Percentiles rank a stretch among this genome's conserved stretches.
These are phyloP conservation scores for Phoronis australis DNA, from an alignment of 2,888 invertebrate species.

Conservation along the genomic window DNA sequence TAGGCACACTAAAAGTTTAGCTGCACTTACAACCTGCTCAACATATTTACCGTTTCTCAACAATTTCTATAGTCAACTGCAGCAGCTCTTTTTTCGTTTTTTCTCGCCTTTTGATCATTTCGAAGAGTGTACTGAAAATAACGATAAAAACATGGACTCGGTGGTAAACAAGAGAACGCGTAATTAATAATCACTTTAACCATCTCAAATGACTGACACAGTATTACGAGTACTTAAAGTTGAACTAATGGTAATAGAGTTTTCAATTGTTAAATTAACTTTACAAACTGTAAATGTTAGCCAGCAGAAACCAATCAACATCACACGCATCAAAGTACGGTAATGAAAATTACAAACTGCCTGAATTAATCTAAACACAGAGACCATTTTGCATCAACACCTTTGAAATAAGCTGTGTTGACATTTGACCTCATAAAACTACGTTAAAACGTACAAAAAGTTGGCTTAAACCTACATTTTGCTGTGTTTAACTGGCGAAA, in stretches of 20 bases:
- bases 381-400: neutral
- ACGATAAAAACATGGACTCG: slow-evolving; percentile 1
- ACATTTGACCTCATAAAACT: neutral
- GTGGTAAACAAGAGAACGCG: neutral
- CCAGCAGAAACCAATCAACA: too few species aligned
- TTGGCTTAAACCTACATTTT: neutral
- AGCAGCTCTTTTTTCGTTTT: slow-evolving; percentile 88
- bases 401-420: neutral
- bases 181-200: too few species aligned
- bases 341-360: too few species aligned
- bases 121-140: slow-evolving; percentile 65
- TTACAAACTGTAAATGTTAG: too few species aligned
- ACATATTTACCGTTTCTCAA: slow-evolving; percentile 69
- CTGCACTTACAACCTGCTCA: neutral
- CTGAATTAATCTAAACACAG: neutral
- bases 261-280: too few species aligned
- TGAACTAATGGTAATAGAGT: too few species aligned
- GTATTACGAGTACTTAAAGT: too few species aligned
- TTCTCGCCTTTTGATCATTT: slow-evolving; percentile 86
- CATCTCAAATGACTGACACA: too few species aligned
- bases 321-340: too few species aligned
- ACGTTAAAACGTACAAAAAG: neutral
- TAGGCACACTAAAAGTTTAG: too few species aligned
- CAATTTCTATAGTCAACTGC: slow-evolving; percentile 81
- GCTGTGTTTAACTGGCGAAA: too few species aligned